These are phyloP conservation scores for Corticium candelabrum DNA, from an alignment of 37 sponge, comb jelly and placozoan genomes.

Conservation along the genomic window DNA sequence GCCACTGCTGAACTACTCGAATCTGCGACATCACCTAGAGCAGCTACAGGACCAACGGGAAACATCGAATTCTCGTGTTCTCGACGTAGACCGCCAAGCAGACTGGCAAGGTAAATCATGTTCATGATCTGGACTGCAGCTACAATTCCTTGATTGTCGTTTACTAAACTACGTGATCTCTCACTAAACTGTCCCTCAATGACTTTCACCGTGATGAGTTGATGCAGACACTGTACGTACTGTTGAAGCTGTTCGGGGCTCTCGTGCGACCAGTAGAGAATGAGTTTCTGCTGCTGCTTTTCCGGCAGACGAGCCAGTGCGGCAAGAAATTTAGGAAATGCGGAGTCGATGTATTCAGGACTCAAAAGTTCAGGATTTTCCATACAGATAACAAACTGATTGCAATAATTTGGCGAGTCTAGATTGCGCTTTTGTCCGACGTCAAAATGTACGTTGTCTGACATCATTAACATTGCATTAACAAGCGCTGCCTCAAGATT, in stretches of 20 bases:
- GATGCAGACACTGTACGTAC: conserved; percentile 44
- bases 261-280: conserved; percentile 47
- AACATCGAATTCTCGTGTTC: conserved; percentile 23
- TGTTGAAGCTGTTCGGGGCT: conserved; percentile 24
- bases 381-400: conserved; percentile 51
- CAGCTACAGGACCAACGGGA: conserved; percentile 7
- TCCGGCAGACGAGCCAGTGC: conserved; percentile 19
- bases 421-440: not conserved
- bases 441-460: not conserved
- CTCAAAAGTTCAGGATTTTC: conserved; percentile 69
- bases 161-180: not conserved
- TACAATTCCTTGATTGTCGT: not conserved
- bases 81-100: conserved; percentile 30
- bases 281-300: conserved; percentile 31
- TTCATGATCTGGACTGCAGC: conserved; percentile 23
- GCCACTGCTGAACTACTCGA: conserved; percentile 3
- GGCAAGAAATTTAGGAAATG: conserved; percentile 42
- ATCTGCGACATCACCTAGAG: conserved; percentile 25
- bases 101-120: conserved; percentile 70
- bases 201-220: conserved; percentile 31
- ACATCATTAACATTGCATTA: not conserved
- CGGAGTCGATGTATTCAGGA: conserved; percentile 61
- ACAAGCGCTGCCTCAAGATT: not conserved
- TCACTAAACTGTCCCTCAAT: not conserved
- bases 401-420: conserved; percentile 15